A percentile compares a stretch with the other conserved stretches of the same genome.
Conservation (phyloP, 2,888 invertebrate species). For the Cryptus armator region DNA sequence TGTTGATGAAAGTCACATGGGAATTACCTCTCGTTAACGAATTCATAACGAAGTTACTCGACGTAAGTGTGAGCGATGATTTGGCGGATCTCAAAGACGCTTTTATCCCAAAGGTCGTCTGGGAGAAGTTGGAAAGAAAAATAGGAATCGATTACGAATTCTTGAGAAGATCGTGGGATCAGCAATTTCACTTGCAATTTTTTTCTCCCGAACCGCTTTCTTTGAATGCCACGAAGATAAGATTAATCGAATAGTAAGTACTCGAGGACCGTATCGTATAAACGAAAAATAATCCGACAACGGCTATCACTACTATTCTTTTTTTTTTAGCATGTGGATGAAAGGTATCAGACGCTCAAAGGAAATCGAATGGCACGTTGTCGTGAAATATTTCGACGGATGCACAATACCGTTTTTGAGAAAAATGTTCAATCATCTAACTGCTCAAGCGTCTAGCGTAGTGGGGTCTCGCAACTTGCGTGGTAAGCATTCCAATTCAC, state of each 20-base stretch:
- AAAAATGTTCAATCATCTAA: conserved; percentile 69
- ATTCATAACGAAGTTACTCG: conserved; percentile 75
- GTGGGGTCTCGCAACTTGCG: conserved; percentile 37
- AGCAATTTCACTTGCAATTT: conserved; percentile 79
- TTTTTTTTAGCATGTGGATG: conserved; percentile 73
- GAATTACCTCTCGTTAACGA: conserved; percentile 69
- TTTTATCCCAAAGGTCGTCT: conserved; percentile 75
- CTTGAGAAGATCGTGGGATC: conserved; percentile 77
- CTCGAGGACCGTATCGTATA: not conserved
- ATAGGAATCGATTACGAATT: conserved; percentile 69
- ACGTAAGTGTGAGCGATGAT: conserved; percentile 72
- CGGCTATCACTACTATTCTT: not conserved
- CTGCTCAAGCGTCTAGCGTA: conserved; percentile 37
- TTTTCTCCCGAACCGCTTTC: conserved; percentile 76
- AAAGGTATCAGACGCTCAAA: conserved; percentile 70
- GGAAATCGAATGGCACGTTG: conserved; percentile 77
- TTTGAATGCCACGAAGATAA: conserved; percentile 78
- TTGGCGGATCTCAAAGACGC: conserved; percentile 78
- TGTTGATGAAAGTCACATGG: conserved; percentile 71
- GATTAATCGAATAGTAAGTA: conserved; percentile 81
- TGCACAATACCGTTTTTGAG: conserved; percentile 74
- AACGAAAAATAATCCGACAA: not conserved
- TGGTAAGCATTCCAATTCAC: conserved; percentile 57
- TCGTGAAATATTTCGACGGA: conserved; percentile 77
- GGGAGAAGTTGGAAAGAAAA: conserved; percentile 76